Base-by-base conservation (phyloP, 2,113 vertebrate genomes). In the Semnornis frantzii region DNA sequence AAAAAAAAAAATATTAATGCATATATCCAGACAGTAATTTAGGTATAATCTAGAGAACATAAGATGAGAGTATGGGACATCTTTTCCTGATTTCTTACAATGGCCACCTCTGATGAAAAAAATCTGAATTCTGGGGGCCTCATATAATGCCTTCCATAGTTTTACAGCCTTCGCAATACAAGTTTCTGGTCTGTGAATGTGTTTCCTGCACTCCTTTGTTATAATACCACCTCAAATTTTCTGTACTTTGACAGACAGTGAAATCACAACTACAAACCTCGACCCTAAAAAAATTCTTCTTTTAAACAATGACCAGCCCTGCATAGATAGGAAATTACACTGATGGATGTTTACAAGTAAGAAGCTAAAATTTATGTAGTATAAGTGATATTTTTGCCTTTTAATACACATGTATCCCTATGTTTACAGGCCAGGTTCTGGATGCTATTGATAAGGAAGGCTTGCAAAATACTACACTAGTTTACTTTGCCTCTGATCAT, bases 401-500 rank as follows among this genome's bases (percentile, higher is more conserved):
- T 33, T 17, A 6, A 60, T 52, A 60, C 11, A 16, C 1, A 52
- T 2, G 3, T 34, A 12, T 12, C 64, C 24, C 70, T 64, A 13
- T 11, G 1, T 85, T 75, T 94, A 54, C 72, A 99, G 99, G 99
- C n/a, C 87, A 97, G 80, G 95, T 99, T 77, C 96, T 98, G 12
- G 93, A 98, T 8, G 92, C 76, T 1, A 88, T 99, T 72, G 98
- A 99, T 63, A 96, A 95, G 8, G 93, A 98, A 63, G 97, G 97
- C 9, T 96, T 99, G 42, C 90, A 95, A 65, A 96, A 97, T 58
- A 97, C 93, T 28, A 99, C 99, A 1, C 80, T 99, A 0, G 94
- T 98, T 85, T 98, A 99, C 80, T 99, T 99, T 87, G 96, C 99
- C 1, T 99, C 99, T 7, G 99, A 99, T 83, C 98, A 99, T 3